Evolutionary conservation across 2,113 vertebrate genomes (phyloP).

Genomic region (Burhinus oedicnemus): DNA sequence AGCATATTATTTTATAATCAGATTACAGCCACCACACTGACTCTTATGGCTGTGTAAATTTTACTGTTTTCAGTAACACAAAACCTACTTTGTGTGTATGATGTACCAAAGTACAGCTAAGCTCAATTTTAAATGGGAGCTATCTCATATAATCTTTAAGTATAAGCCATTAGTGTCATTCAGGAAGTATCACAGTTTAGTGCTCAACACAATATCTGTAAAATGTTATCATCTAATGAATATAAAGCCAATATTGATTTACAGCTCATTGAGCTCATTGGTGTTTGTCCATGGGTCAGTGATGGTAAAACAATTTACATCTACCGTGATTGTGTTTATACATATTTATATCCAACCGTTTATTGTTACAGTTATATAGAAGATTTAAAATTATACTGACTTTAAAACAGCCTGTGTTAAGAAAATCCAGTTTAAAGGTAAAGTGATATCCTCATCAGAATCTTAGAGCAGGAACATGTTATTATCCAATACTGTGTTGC

Average conservation of each 20-base stretch:
- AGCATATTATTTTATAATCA: background rate
- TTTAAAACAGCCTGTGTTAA: background rate
- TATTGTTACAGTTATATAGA: background rate
- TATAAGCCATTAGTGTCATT: background rate
- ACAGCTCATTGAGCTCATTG: background rate
- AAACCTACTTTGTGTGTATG: background rate
- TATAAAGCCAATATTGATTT: slow-evolving; percentile 36
- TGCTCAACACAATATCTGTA: background rate
- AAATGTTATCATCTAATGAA: background rate
- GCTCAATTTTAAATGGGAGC: background rate
- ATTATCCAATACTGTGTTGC: background rate
- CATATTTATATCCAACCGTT: background rate
- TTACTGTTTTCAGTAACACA: background rate
- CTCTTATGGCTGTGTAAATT: background rate
- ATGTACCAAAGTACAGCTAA: background rate
- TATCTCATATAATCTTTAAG: background rate
- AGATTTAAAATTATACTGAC: background rate
- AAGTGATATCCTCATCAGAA: background rate
- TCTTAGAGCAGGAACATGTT: background rate
- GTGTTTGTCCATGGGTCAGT: slow-evolving; percentile 6
- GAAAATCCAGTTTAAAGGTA: background rate
- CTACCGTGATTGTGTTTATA: background rate
- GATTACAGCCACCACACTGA: background rate
- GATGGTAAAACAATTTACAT: background rate
- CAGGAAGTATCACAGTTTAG: background rate